Evolutionary conservation across 1,140 invertebrate genomes (phyloP).

Genomic region (Steinernema khuongi): DNA sequence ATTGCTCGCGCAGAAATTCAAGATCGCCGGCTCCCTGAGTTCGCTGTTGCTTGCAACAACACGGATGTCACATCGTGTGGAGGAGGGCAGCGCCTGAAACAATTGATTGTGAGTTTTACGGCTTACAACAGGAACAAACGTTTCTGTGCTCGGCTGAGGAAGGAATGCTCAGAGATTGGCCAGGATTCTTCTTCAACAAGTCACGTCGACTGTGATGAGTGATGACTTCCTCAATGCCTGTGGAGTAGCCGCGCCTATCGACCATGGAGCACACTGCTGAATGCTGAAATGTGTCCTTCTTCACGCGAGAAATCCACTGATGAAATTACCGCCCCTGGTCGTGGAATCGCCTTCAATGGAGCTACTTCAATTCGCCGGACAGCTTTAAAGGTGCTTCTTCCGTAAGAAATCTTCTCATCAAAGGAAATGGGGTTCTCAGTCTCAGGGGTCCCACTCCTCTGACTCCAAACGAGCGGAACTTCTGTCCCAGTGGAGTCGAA

Average conservation of each 20-base stretch:
- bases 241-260: not conserved
- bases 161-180: too few relatives aligned
- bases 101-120: too few relatives aligned
- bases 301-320: not conserved
- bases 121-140: too few relatives aligned
- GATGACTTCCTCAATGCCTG: not conserved
- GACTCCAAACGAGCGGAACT: not conserved
- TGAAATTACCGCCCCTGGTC: not conserved
- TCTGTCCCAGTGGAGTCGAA: not conserved
- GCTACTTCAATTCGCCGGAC: not conserved
- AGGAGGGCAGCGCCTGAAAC: too few relatives aligned
- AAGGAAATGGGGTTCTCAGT: not conserved
- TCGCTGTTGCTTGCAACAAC: not conserved
- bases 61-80: not conserved
- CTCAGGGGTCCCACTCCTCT: not conserved
- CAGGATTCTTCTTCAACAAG: too few relatives aligned
- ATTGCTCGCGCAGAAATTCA: not conserved
- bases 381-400: not conserved
- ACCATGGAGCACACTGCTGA: not conserved
- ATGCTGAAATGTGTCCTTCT: not conserved
- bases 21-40: not conserved
- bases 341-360: not conserved
- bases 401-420: not conserved
- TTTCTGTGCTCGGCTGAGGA: too few relatives aligned
- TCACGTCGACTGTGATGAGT: not conserved